Evolutionary conservation across 2,888 invertebrate species (phyloP), one percentile per base, ranked within the genome.

Genomic region (Nesidiocoris tenuis): DNA sequence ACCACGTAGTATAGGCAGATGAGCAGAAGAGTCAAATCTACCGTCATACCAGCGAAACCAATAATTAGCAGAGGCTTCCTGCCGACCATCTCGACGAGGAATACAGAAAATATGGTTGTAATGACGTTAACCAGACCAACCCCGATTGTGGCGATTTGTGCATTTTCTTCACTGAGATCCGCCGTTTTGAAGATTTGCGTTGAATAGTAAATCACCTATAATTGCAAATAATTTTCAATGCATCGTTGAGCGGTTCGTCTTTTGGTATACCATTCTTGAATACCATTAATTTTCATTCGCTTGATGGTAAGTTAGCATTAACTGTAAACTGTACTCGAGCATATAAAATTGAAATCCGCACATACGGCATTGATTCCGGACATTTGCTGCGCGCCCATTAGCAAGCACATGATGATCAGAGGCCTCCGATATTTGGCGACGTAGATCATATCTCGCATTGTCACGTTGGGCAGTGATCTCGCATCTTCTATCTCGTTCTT

Each of bases 301-400:
- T n/a, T n/a, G n/a, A n/a, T n/a, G n/a, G n/a, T n/a, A n/a, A n/a
- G n/a, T n/a, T n/a, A n/a, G n/a, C n/a, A n/a, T n/a, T n/a, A n/a
- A n/a, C n/a, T n/a, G n/a, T n/a, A n/a, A n/a, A n/a, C n/a, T n/a
- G n/a, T n/a, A n/a, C n/a, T n/a, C n/a, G n/a, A n/a, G n/a, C n/a
- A n/a, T n/a, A n/a, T n/a, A n/a, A n/a, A n/a, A n/a, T n/a, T n/a
- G n/a, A n/a, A n/a, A n/a, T n/a, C n/a, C n/a, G n/a, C n/a, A 56
- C 87, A 86, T 84, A 89, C 92, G 0, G 93, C 93, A 84, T 95
- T 95, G 82, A 95, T 94, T 2, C 95, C 95, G 7, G 93, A 93
- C 24, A 95, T 85, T 84, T 96, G 96, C 82, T 95, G 95, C 0
- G 94, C 91, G 0, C 94, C 82, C 92, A 95, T 95, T 81, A 95